phyloP scores from a whole-genome alignment of 1,140 invertebrate genomes.

The Holotrichia oblita region DNA sequence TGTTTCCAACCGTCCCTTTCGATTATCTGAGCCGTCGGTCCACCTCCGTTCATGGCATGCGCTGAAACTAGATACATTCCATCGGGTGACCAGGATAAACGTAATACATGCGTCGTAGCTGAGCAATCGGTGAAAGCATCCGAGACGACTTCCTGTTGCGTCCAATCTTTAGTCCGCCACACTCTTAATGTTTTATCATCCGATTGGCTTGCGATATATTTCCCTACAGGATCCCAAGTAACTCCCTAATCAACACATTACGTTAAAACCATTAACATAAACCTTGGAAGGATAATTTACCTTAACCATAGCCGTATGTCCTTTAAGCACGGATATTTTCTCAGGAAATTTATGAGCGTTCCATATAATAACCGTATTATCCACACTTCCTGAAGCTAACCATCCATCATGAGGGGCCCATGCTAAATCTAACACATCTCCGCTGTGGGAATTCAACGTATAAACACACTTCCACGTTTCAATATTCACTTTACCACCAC shows the following conservation, averaged over 20 bases:
- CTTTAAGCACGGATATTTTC: constrained; percentile 81
- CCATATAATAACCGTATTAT: constrained; percentile 97
- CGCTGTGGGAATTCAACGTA: constrained; percentile 87
- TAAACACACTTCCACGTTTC: constrained; percentile 92
- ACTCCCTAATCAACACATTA: constrained; percentile 71
- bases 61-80: constrained; percentile 96
- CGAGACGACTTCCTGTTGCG: constrained; percentile 82
- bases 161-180: constrained; percentile 96
- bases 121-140: constrained; percentile 93
- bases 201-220: constrained; percentile 95
- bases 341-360: constrained; percentile 90
- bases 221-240: constrained; percentile 98
- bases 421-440: constrained; percentile 91
- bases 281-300: constrained; percentile 44
- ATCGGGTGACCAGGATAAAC: constrained; percentile 97
- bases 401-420: constrained; percentile 95
- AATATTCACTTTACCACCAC: constrained; percentile 78
- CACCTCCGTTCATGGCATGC: constrained; percentile 97
- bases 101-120: constrained; percentile 91
- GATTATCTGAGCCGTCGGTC: constrained; percentile 93
- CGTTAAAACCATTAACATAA: not conserved
- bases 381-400: constrained; percentile 94
- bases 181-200: constrained; percentile 94
- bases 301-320: constrained; percentile 94
- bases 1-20: constrained; percentile 91